A percentile compares a stretch with the other conserved stretches of the same genome.
These are phyloP conservation scores for Tiliqua scincoides DNA, from an alignment of 2,113 vertebrate species.

Conservation along the genomic window DNA sequence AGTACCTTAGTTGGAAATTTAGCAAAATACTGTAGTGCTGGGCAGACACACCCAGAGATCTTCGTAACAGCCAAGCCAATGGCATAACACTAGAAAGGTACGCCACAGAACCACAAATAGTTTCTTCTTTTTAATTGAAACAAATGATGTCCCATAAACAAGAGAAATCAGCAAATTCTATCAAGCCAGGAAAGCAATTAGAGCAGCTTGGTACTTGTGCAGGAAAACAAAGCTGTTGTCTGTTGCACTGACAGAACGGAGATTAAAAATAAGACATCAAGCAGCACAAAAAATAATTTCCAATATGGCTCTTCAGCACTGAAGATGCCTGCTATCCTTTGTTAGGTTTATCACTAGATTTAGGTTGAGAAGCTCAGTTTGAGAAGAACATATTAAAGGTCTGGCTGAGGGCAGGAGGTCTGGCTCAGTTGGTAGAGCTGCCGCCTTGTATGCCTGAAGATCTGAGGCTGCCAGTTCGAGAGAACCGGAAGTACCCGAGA, in stretches of 20 bases:
- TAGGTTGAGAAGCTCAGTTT: not conserved
- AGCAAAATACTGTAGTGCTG: not conserved
- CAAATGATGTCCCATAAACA: not conserved
- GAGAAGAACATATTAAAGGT: no score
- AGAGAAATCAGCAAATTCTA: not conserved
- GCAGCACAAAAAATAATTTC: not conserved
- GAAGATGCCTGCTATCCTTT: not conserved
- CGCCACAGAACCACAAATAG: not conserved
- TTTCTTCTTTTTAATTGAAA: not conserved
- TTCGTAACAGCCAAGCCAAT: not conserved
- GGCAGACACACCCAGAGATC: not conserved
- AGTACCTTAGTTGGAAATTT: not conserved
- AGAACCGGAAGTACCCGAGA: no score
- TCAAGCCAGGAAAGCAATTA: not conserved
- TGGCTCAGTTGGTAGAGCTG: no score
- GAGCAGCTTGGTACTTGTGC: not conserved
- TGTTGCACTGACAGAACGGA: not conserved
- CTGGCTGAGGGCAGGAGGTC: no score
- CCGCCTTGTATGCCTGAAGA: no score
- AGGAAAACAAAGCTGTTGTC: not conserved
- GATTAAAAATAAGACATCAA: not conserved
- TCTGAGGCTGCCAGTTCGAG: no score
- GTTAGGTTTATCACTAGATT: not conserved
- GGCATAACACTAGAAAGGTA: not conserved
- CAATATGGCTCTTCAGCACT: not conserved